A percentile compares a stretch with the other conserved stretches of the same genome.
phyloP scores from a whole-genome alignment of 1,140 invertebrate genomes.

The Procambarus clarkii region DNA sequence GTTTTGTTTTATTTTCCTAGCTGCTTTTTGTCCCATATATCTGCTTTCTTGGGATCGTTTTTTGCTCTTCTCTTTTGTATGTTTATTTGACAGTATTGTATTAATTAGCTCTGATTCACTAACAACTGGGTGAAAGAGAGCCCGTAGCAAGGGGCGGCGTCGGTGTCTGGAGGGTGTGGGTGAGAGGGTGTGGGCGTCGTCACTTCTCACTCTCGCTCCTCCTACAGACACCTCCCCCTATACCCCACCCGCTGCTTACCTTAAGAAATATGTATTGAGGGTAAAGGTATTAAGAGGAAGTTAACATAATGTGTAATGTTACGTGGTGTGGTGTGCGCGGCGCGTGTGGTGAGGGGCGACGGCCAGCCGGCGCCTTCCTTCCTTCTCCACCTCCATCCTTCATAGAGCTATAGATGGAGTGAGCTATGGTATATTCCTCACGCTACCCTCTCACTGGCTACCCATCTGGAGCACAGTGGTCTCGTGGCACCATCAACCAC shows the following conservation, averaged over 20 bases:
- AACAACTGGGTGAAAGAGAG: too few species aligned
- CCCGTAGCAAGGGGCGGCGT: too few species aligned
- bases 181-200: too few species aligned
- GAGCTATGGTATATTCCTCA: neutral
- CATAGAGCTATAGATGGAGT: neutral
- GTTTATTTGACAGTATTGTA: too few species aligned
- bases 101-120: too few species aligned
- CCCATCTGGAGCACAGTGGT: neutral
- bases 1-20: neutral
- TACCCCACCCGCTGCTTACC: too few species aligned
- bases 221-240: too few species aligned
- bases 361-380: neutral
- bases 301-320: neutral
- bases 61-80: too few species aligned
- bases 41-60: neutral
- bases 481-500: too few species aligned
- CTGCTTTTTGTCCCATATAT: neutral
- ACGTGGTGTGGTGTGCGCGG: neutral
- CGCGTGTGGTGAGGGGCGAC: neutral
- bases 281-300: too few species aligned
- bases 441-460: neutral
- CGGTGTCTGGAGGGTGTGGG: too few species aligned
- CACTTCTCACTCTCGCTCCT: neutral
- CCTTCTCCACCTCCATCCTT: neutral
- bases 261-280: too few species aligned